These are phyloP conservation scores for Oreortyx pictus DNA, from an alignment of 2,797 vertebrate species.

Conservation along the genomic window DNA sequence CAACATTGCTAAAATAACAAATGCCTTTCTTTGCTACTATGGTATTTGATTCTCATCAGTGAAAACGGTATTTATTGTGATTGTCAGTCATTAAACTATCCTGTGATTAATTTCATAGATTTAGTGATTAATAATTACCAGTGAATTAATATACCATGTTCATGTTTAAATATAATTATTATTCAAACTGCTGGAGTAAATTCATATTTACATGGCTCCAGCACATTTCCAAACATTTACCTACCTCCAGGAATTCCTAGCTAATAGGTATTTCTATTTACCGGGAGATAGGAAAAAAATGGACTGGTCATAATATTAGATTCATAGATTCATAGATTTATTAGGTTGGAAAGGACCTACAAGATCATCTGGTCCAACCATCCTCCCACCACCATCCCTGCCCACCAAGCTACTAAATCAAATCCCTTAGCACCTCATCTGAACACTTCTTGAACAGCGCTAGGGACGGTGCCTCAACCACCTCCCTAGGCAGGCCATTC, in stretches of 20 bases:
- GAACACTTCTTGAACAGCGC: too few relatives aligned
- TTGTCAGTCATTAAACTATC: constrained; percentile 18
- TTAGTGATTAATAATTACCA: background rate
- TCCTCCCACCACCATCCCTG: too few relatives aligned
- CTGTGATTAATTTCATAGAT: background rate
- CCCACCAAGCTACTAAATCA: too few relatives aligned
- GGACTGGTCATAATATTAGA: background rate
- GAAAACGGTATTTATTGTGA: constrained; percentile 16
- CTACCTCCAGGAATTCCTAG: background rate
- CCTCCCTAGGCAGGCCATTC: too few relatives aligned
- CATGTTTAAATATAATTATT: constrained; percentile 45
- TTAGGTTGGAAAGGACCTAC: too few relatives aligned
- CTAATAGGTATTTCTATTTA: background rate
- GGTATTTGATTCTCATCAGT: background rate
- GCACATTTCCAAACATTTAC: constrained; percentile 26
- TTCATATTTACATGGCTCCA: constrained; percentile 21
- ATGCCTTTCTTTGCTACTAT: background rate
- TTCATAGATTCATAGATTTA: too few relatives aligned
- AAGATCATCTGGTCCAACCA: too few relatives aligned
- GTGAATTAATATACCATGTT: background rate
- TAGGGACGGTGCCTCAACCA: too few relatives aligned
- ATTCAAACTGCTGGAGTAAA: constrained; percentile 5
- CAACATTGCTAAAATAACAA: constrained; percentile 12
- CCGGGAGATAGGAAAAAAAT: background rate
- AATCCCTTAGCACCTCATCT: too few relatives aligned